These are phyloP conservation scores for Henricia sp. DNA, from an alignment of 53 echinoderm and acorn worm species.

Conservation along the genomic window DNA sequence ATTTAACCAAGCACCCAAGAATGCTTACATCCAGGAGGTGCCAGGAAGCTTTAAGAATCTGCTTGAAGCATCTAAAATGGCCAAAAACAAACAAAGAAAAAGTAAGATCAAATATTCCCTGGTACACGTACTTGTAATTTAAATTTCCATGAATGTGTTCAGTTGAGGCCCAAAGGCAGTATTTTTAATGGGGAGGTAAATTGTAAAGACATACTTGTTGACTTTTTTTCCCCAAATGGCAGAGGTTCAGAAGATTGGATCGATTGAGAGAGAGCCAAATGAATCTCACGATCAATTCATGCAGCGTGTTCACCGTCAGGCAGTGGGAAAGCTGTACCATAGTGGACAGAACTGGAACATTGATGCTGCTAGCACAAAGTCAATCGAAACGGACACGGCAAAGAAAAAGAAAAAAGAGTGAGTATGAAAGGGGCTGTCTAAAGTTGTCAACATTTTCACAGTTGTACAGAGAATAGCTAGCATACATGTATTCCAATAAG, in stretches of 20 bases:
- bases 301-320: slow-evolving; percentile 17
- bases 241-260: slow-evolving; percentile 28
- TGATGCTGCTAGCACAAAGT: not conserved
- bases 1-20: slow-evolving; percentile 34
- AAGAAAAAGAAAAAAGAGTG: slow-evolving; percentile 40
- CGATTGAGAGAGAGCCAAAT: slow-evolving; percentile 10
- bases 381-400: not conserved
- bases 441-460: not conserved
- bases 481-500: too few species aligned
- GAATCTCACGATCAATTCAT: slow-evolving; percentile 41
- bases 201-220: too few species aligned
- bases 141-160: too few species aligned
- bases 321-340: slow-evolving; percentile 3
- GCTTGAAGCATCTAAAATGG: slow-evolving; percentile 10
- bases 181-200: too few species aligned
- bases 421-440: too few species aligned
- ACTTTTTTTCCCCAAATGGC: too few species aligned
- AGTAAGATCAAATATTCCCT: too few species aligned
- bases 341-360: not conserved
- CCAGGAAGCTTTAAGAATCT: slow-evolving; percentile 40
- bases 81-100: slow-evolving; percentile 5
- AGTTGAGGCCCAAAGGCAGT: too few species aligned
- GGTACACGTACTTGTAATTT: too few species aligned
- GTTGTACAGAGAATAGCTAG: too few species aligned
- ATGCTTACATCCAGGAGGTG: slow-evolving; percentile 13